These are phyloP conservation scores for Boulengeromyrus knoepffleri DNA, from an alignment of 2,113 vertebrate genomes.

Conservation along the genomic window DNA sequence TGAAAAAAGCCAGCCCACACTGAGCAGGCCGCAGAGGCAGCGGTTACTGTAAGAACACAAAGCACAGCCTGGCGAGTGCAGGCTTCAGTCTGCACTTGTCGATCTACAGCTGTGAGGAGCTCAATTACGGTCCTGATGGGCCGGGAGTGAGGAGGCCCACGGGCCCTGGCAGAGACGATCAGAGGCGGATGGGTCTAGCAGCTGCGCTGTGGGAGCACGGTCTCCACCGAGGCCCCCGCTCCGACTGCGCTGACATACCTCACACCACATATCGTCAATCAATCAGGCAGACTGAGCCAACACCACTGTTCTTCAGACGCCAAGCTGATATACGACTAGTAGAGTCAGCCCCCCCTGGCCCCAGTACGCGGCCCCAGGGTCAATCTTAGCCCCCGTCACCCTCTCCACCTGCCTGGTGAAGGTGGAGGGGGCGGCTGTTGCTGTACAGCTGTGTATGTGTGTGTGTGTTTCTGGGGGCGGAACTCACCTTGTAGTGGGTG, in stretches of 20 bases:
- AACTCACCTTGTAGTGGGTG: slow-evolving; percentile 51
- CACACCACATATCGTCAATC: not conserved
- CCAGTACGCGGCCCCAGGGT: not conserved
- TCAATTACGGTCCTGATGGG: not conserved
- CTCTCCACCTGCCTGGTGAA: slow-evolving; percentile 40
- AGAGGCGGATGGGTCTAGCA: not conserved
- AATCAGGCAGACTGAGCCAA: not conserved
- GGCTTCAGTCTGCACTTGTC: not conserved
- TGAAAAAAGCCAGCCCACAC: not conserved
- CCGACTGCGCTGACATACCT: too few species aligned
- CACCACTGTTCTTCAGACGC: not conserved
- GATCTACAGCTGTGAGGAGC: not conserved
- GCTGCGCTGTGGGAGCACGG: too few species aligned
- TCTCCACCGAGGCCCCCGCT: not conserved
- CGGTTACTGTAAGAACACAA: not conserved
- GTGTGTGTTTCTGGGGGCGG: not conserved
- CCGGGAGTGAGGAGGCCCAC: not conserved
- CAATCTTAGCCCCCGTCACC: slow-evolving; percentile 39
- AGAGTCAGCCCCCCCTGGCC: not conserved
- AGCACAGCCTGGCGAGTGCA: not conserved
- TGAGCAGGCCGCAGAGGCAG: not conserved
- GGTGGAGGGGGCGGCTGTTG: not conserved
- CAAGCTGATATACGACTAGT: not conserved
- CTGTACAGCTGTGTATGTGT: not conserved
- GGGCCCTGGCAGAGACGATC: not conserved